Evolutionary conservation across 2,888 invertebrate species (phyloP), one percentile per base, ranked within the genome.

Genomic region (Entomobrya proxima): DNA sequence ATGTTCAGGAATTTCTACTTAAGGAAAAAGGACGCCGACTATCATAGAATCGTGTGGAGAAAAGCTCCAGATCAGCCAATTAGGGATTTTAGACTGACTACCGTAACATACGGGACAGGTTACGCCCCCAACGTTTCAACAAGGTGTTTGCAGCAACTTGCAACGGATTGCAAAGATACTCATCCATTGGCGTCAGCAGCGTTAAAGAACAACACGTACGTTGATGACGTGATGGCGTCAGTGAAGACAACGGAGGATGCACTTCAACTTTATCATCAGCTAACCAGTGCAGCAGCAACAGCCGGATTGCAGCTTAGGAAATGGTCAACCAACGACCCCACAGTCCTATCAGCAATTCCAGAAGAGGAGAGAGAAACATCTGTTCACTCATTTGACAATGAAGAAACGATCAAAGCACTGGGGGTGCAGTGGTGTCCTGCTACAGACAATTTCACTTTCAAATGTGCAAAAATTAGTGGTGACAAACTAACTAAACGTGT

Each of bases 1-100:
- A 91, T 92, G 91, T 92, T 91, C 80, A 87, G 91, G 0, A 91
- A 91, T 82, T 90, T 91, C 18, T 13, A 55, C 0, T 81, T 92
- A 0, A 72, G 88, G 9, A 64, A 82, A 1, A 83, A 87, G 1
- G 90, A 92, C 72, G 82, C 90, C n/a, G 35, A 90, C n/a, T 89
- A 91, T 18, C 92, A 92, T 69, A 72, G 90, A 9, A 91, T 92
- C 2, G 72, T 92, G 4, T 92, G 92, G 92, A 79, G 91, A 27
- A 74, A 87, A 4, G 21, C 87, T 50, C 86, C 88, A 9, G 40
- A 79, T 6, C 76, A 90, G n/a, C 83, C 88, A 9, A 72, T 90
- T 7, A 50, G 84, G 24, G 85, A 86, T 0, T 88, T 88, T 18
- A 52, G 81, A 4, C 86, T 91, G 5, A 76, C 72, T 4, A 91